Percentiles rank a stretch among this genome's conserved stretches.
Conservation (phyloP, 2,888 invertebrate genomes). For the Drosophila diplacantha region DNA sequence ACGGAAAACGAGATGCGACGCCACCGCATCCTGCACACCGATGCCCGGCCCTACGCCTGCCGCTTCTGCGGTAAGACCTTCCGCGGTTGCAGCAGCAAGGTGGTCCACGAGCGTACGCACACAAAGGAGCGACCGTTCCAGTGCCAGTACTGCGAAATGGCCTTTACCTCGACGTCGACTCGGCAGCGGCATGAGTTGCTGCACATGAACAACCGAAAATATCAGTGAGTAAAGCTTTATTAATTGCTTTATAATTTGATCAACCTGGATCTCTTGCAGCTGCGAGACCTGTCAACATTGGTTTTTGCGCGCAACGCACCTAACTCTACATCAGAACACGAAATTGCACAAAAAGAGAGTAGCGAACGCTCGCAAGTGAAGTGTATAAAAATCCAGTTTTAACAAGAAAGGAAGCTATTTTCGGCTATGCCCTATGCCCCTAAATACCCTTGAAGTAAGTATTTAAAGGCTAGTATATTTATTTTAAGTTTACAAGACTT, state of each 20-base stretch:
- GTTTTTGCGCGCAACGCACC: slow-evolving; percentile 54
- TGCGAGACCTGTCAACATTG: slow-evolving; percentile 53
- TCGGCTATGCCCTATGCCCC: too few species aligned
- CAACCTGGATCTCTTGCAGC: slow-evolving; percentile 17
- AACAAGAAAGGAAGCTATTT: too few species aligned
- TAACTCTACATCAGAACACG: slow-evolving; percentile 43
- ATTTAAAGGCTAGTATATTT: too few species aligned
- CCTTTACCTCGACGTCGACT: slow-evolving; percentile 53
- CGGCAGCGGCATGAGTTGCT: slow-evolving; percentile 49
- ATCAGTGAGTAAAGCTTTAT: slow-evolving; percentile 40
- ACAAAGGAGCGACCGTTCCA: slow-evolving; percentile 60
- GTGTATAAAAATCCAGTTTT: background rate
- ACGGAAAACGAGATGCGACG: slow-evolving; percentile 56
- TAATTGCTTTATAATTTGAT: background rate
- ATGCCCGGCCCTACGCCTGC: slow-evolving; percentile 51
- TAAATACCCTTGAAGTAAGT: too few species aligned
- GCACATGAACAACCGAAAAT: slow-evolving; percentile 48
- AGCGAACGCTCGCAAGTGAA: background rate
- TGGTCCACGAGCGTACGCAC: slow-evolving; percentile 55
- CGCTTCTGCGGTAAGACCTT: slow-evolving; percentile 56
- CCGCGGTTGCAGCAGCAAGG: slow-evolving; percentile 56
- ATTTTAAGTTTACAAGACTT: too few species aligned
- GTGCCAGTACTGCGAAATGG: slow-evolving; percentile 49
- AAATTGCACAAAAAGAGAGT: slow-evolving; percentile 48
- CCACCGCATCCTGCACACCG: slow-evolving; percentile 50